A percentile compares a stretch with the other conserved stretches of the same genome.
These are phyloP conservation scores for Calliopsis andreniformis DNA, from an alignment of 1,140 invertebrate species.

Conservation along the genomic window DNA sequence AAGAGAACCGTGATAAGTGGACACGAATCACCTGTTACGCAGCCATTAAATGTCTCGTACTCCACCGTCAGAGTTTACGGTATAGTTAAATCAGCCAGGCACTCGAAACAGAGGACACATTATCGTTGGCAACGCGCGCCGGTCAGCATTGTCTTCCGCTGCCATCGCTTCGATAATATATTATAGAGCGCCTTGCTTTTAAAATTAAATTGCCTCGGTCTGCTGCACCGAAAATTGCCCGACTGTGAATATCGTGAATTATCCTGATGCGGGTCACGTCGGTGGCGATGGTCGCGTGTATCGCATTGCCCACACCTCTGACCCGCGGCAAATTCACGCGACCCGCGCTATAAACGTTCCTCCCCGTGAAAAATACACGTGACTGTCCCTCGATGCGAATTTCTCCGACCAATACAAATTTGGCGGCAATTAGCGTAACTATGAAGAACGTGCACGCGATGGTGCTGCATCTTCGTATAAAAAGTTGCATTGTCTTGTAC, in stretches of 20 bases:
- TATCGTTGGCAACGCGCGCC: slow-evolving; percentile 15
- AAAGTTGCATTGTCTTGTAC: too few species aligned
- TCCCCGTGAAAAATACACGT: not conserved
- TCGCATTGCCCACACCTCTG: not conserved
- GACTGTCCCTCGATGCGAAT: not conserved
- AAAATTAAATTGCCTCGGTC: slow-evolving; percentile 26
- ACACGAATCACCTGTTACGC: slow-evolving; percentile 10
- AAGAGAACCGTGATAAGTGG: not conserved
- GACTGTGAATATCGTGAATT: slow-evolving; percentile 44
- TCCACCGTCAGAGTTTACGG: slow-evolving; percentile 3
- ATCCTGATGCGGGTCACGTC: slow-evolving; percentile 15
- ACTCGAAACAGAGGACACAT: not conserved
- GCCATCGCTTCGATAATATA: not conserved
- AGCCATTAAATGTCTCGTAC: slow-evolving; percentile 11
- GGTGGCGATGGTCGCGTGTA: not conserved
- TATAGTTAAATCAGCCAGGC: slow-evolving; percentile 6
- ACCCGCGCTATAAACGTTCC: not conserved
- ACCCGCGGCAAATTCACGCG: not conserved
- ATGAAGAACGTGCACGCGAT: too few species aligned
- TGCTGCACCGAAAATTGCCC: slow-evolving; percentile 17
- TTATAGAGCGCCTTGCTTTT: slow-evolving; percentile 18
- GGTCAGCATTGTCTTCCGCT: not conserved
- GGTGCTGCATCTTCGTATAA: too few species aligned
- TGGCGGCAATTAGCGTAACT: too few species aligned
- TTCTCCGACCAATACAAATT: not conserved